Evolutionary conservation across 2,797 vertebrate species (phyloP), one percentile per base, ranked within the genome.

Genomic region (Alauda arvensis): DNA sequence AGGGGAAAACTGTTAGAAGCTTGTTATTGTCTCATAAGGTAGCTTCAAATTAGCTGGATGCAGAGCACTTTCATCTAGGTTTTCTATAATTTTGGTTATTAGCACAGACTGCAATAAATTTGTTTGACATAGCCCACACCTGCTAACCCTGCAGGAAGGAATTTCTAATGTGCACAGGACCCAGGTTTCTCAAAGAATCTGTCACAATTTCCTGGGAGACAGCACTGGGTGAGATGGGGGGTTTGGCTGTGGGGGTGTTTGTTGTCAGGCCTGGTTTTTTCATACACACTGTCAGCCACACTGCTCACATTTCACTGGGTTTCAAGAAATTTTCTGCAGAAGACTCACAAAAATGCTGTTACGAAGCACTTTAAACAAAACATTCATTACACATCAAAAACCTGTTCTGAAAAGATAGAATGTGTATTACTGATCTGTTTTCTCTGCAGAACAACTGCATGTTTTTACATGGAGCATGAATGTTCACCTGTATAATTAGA

Each of bases 11-110:
- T 97, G 96, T 98, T 97, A 97, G 97, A 96, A 97, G 97, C 97
- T 97, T 97, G 97, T 98, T 97, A 97, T 97, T 97, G 97, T 98
- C 97, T 98, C 95, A 75, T 97, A 97, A 97, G 97, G 97, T 97
- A 97, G 96, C 96, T 97, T 97, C 97, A 96, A 97, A 97, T 97
- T 97, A 97, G 97, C 95, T 95, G 96, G 95, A 95, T 97, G 96
- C 95, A 95, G 96, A 97, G 95, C 94, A 95, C 95, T 97, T 97
- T 96, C 96, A 95, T 97, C 96, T 95, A 92, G 96, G 93, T 97
- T 97, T 97, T 96, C 96, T 96, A 74, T 96, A 97, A 97, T 97
- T 96, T 97, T 96, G 81, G 87, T 97, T 97, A 97, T 97, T 97
- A 97, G 95, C 96, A 93, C 93, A 96, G 96, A 93, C 96, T 95